Evolutionary conservation across 2,113 vertebrate species (phyloP).

Genomic region (Tachuris rubrigastra): DNA sequence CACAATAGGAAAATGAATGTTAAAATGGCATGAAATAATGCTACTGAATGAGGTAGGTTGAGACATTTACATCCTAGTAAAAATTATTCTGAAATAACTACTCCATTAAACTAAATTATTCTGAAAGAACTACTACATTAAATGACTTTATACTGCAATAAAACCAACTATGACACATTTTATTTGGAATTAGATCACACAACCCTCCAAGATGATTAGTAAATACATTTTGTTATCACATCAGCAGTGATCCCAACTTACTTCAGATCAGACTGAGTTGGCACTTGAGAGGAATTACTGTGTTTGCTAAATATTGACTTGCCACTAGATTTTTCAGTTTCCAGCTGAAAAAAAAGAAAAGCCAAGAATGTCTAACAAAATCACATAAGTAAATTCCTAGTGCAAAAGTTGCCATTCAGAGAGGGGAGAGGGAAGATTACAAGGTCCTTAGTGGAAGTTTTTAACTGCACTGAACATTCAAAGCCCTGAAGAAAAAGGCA

Average conservation of each 20-base stretch:
- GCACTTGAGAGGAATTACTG: background rate
- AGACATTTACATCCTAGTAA: background rate
- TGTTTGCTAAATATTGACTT: rapidly evolving
- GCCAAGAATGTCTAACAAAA: background rate
- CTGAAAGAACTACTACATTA: background rate
- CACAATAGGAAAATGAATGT: background rate
- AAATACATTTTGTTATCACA: background rate
- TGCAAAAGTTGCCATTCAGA: background rate
- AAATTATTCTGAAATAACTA: background rate
- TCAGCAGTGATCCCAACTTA: conserved; percentile 11
- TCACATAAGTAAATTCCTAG: background rate
- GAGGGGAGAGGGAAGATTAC: background rate
- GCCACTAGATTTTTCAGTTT: rapidly evolving
- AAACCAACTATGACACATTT: background rate
- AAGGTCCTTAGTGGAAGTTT: background rate
- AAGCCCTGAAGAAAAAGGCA: background rate
- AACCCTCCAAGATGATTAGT: background rate
- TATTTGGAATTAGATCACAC: background rate
- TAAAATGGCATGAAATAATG: background rate
- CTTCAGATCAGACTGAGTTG: background rate
- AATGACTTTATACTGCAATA: background rate
- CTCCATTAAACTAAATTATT: no score
- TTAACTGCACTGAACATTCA: background rate
- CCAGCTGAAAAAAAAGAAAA: background rate
- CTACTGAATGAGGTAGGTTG: background rate